Evolutionary conservation across 2,113 vertebrate species (phyloP).

Genomic region (Oenanthe oenanthe): DNA sequence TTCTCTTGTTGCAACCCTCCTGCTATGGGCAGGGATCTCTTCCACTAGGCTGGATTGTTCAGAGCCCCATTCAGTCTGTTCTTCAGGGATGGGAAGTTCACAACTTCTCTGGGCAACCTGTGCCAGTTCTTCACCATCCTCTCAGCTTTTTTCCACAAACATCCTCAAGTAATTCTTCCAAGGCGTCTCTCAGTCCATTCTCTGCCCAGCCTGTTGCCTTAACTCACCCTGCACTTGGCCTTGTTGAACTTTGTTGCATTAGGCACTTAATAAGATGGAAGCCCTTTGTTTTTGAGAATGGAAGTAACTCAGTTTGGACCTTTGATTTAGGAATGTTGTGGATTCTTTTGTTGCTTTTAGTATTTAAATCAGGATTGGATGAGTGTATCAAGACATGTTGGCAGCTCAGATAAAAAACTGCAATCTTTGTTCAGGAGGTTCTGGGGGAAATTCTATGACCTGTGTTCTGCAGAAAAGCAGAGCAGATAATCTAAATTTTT

Average conservation of each 20-base stretch:
- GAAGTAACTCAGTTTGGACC: background rate
- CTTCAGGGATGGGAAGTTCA: background rate
- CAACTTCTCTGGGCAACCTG: background rate
- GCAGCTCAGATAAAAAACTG: background rate
- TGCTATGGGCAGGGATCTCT: background rate
- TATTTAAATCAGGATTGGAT: background rate
- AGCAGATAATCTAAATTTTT: background rate
- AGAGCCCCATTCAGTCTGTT: background rate
- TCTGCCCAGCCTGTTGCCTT: background rate
- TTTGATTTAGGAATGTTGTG: background rate
- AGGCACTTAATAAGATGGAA: background rate
- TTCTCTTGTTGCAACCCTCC: rapidly evolving
- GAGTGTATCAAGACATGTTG: background rate
- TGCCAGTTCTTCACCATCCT: background rate
- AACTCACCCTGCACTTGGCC: too few relatives aligned
- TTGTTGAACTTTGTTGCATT: background rate
- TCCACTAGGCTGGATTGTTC: background rate
- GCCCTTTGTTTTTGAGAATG: background rate
- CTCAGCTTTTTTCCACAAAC: background rate
- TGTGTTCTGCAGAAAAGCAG: background rate
- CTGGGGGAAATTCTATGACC: background rate
- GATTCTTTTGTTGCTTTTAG: background rate
- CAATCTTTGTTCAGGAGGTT: background rate
- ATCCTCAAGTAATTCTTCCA: background rate
- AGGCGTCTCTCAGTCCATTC: background rate